Base-by-base conservation (phyloP, 1,140 invertebrate genomes). In the Pemphigus obesinymphae region DNA sequence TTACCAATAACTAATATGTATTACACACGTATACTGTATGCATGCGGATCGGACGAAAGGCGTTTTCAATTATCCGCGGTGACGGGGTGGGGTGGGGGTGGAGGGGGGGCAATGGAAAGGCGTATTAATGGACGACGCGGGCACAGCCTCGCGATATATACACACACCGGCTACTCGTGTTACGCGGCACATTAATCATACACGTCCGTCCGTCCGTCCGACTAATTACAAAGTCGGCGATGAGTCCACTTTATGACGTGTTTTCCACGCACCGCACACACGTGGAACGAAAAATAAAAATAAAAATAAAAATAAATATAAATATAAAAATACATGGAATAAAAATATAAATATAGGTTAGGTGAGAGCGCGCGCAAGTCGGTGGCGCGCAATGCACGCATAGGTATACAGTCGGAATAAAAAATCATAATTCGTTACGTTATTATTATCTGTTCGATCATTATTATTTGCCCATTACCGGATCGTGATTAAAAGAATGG, bases 111-210 rank as follows among this genome's bases (percentile, higher is more conserved):
- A n/a, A n/a, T n/a, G n/a, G n/a, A n/a, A n/a, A n/a, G 17, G 37
- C 37, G 76, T 63, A 63, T 80, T 80, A 61, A 63, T 80, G 76
- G 76, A 63, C 55, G 31, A 63, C 76, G 55, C 76, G 23, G 8
- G 53, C n/a, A 58, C 48, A 4, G 43, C 29, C 29, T 11, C 66
- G 66, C 45, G 48, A n/a, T n/a, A n/a, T n/a, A n/a, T n/a, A n/a
- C n/a, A n/a, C n/a, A n/a, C n/a, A n/a, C n/a, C 31, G 17, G 76
- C 76, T 45, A 80, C 76, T 80, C 26, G 76, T 80, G 55, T 80
- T 80, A 80, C 76, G 76, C 76, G 76, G 55, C 55, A 45, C 76
- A 80, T 80, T 80, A 80, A 80, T 80, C 76, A 80, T 63, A 80
- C 37, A 61, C 75, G 55, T 15, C 75, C 75, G 75, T 17, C 34